Conservation (phyloP, 92 coral and sea anemone species). For the Pocillopora grandis region DNA sequence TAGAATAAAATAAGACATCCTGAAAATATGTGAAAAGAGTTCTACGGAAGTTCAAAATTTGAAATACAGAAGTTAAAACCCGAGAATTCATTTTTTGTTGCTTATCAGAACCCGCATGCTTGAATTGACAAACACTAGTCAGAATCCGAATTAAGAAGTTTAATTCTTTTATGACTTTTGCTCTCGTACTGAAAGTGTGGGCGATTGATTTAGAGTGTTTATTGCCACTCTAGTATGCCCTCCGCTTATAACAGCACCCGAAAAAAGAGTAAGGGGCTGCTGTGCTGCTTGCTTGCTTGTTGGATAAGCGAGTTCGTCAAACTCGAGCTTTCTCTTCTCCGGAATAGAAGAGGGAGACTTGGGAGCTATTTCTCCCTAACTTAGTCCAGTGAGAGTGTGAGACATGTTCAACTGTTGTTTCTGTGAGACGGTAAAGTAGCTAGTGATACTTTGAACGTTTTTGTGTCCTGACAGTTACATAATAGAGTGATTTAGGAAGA, state of each 20-base stretch:
- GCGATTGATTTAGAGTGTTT: not conserved
- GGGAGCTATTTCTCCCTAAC: not conserved
- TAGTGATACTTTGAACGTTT: slow-evolving; percentile 2
- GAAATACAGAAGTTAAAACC: too few species aligned
- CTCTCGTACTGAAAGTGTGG: not conserved
- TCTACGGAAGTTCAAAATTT: too few species aligned
- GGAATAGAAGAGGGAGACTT: slow-evolving; percentile 7
- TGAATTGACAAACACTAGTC: slow-evolving; percentile 4
- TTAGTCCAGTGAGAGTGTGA: slow-evolving; percentile 14
- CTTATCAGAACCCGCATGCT: not conserved
- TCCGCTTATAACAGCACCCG: not conserved
- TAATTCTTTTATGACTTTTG: not conserved
- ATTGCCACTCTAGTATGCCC: not conserved
- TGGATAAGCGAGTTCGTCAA: not conserved
- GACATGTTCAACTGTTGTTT: slow-evolving; percentile 8
- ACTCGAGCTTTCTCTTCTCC: slow-evolving; percentile 8
- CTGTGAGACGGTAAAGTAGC: slow-evolving; percentile 15
- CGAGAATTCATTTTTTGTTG: too few species aligned
- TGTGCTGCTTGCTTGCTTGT: slow-evolving; percentile 13
- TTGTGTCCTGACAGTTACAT: slow-evolving; percentile 12
- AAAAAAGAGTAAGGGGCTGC: slow-evolving; percentile 5
- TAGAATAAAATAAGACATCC: too few species aligned
- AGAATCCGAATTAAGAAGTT: slow-evolving; percentile 3
- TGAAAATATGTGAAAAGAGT: too few species aligned
- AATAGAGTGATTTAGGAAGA: not conserved